A percentile compares a stretch with the other conserved stretches of the same genome.
Conservation (phyloP, 92 coral and sea anemone genomes). For the Zoanthus solanderi region DNA sequence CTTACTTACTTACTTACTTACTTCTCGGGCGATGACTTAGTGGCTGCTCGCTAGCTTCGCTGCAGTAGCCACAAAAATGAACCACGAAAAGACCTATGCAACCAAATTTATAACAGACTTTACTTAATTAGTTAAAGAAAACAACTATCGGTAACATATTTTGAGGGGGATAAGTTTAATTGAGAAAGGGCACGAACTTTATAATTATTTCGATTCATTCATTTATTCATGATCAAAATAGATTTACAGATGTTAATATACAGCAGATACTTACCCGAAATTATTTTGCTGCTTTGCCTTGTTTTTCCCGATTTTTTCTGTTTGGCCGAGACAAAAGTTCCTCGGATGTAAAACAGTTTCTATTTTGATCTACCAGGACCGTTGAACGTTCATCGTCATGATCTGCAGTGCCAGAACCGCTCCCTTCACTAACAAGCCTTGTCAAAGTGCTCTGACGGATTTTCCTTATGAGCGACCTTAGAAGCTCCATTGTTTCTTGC, state of each 20-base stretch:
- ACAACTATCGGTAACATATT: background rate
- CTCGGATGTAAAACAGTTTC: constrained; percentile 1
- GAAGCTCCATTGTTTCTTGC: background rate
- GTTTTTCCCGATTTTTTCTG: background rate
- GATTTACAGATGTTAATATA: background rate
- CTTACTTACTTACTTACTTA: too few relatives aligned
- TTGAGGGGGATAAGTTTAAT: background rate
- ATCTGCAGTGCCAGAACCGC: background rate
- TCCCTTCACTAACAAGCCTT: background rate
- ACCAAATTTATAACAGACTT: background rate
- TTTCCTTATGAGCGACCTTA: background rate
- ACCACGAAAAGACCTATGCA: too few relatives aligned
- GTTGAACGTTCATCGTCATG: background rate
- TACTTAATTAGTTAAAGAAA: background rate
- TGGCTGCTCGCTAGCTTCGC: too few relatives aligned
- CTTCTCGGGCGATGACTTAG: too few relatives aligned
- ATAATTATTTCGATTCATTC: background rate
- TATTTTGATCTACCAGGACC: background rate
- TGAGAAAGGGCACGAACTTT: background rate
- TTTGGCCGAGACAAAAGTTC: background rate
- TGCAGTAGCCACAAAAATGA: too few relatives aligned
- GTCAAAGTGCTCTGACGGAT: background rate
- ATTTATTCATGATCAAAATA: background rate
- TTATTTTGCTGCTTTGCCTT: constrained; percentile 6
- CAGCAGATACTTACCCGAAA: constrained; percentile 5